phyloP scores from a whole-genome alignment of 2,113 vertebrate species.

The Cariama cristata region DNA sequence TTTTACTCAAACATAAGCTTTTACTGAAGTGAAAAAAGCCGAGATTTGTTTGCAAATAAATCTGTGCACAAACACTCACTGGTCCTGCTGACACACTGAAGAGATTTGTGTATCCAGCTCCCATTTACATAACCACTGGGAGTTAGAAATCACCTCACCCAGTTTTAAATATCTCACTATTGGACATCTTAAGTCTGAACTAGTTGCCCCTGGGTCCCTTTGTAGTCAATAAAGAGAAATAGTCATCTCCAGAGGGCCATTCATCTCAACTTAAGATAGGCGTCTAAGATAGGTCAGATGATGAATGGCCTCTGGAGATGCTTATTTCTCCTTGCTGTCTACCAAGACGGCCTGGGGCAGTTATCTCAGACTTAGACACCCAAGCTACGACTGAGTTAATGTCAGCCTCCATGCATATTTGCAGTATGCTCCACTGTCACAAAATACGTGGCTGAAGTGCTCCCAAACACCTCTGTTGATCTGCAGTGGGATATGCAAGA shows the following conservation, averaged over 20 bases:
- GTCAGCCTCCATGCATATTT: not conserved
- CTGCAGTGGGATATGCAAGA: not conserved
- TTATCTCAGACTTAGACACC: not conserved
- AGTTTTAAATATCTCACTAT: constrained; percentile 27
- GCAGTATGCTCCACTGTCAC: not conserved
- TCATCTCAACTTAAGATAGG: not conserved
- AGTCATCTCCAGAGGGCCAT: constrained; percentile 50
- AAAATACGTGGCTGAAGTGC: not conserved
- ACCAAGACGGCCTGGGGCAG: constrained; percentile 11
- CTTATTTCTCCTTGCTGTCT: not conserved
- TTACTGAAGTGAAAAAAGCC: not conserved
- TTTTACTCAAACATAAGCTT: not conserved
- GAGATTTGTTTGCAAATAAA: constrained; percentile 52
- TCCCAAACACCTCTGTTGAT: accelerated
- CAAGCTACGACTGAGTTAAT: not conserved
- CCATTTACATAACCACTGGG: constrained; percentile 65
- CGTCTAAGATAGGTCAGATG: constrained; percentile 1
- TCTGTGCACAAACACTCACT: not conserved
- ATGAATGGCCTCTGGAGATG: constrained; percentile 60
- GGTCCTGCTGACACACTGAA: not conserved
- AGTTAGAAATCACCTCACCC: not conserved
- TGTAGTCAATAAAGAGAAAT: constrained; percentile 24
- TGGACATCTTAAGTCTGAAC: constrained; percentile 41
- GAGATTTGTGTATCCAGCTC: constrained; percentile 41
- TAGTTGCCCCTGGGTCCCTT: constrained; percentile 21